Evolutionary conservation across 2,113 vertebrate species (phyloP).

Genomic region (Actenoides lindsayi): DNA sequence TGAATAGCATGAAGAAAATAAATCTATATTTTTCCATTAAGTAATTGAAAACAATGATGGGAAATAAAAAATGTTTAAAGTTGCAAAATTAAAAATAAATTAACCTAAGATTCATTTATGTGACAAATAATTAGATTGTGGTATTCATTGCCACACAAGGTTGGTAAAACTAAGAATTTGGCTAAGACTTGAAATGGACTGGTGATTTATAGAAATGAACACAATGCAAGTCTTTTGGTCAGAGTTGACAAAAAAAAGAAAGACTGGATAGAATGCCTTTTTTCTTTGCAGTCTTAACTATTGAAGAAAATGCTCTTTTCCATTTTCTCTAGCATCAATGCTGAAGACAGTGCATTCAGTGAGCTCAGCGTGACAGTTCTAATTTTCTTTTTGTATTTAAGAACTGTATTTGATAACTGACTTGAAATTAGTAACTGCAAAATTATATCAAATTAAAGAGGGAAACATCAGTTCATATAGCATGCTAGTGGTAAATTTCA

Average conservation of each 20-base stretch:
- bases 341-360: neutral
- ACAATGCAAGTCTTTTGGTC: neutral
- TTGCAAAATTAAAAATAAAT: neutral
- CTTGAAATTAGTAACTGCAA: neutral
- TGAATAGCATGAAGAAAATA: neutral
- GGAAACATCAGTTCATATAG: neutral
- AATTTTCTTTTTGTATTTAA: neutral
- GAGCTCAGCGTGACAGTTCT: neutral
- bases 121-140: neutral
- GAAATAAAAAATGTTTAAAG: neutral
- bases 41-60: neutral
- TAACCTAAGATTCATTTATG: neutral
- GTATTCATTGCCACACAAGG: neutral
- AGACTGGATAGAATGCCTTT: neutral
- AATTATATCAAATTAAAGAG: neutral
- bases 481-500: neutral
- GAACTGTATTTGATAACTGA: neutral
- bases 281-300: neutral
- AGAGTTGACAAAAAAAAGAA: neutral
- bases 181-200: neutral
- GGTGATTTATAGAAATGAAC: neutral
- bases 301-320: neutral
- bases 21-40: neutral
- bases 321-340: neutral
- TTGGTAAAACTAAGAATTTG: neutral